phyloP scores from a whole-genome alignment of 2,888 invertebrate species.

The Cactoblastis cactorum region DNA sequence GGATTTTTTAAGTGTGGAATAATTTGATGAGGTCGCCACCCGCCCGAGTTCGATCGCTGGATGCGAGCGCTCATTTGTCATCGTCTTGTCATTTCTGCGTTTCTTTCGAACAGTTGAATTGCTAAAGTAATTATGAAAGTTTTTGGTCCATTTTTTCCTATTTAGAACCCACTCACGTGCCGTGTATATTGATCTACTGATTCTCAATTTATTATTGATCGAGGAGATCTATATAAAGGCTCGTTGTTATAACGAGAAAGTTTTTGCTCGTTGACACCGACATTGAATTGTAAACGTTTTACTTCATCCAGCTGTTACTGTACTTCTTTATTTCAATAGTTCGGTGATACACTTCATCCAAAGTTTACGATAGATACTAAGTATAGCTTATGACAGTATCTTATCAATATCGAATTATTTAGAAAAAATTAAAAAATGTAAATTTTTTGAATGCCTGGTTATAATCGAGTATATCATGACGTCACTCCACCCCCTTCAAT shows the following conservation, averaged over 20 bases:
- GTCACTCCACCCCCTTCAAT: background rate
- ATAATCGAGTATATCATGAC: too few species aligned
- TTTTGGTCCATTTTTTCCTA: conserved; percentile 67
- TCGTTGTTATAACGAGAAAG: conserved; percentile 22
- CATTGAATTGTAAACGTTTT: conserved; percentile 18
- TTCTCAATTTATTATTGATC: conserved; percentile 23
- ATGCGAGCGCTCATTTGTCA: conserved; percentile 75
- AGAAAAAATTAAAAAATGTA: too few species aligned
- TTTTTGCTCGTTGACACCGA: conserved; percentile 22
- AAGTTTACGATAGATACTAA: too few species aligned
- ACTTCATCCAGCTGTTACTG: background rate
- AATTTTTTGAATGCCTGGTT: too few species aligned
- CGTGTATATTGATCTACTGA: conserved; percentile 42
- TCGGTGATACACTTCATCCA: background rate
- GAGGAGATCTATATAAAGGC: conserved; percentile 23
- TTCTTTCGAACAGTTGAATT: conserved; percentile 75
- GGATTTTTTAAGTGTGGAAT: conserved; percentile 79
- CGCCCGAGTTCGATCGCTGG: conserved; percentile 66
- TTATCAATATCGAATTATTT: too few species aligned
- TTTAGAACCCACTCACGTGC: conserved; percentile 31
- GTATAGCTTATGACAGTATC: too few species aligned
- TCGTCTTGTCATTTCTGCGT: conserved; percentile 79
- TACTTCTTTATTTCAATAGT: background rate
- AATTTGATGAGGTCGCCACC: conserved; percentile 80
- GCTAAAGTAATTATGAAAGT: conserved; percentile 74